Conservation (phyloP, 2,888 invertebrate species). For the Xanthia togata region DNA sequence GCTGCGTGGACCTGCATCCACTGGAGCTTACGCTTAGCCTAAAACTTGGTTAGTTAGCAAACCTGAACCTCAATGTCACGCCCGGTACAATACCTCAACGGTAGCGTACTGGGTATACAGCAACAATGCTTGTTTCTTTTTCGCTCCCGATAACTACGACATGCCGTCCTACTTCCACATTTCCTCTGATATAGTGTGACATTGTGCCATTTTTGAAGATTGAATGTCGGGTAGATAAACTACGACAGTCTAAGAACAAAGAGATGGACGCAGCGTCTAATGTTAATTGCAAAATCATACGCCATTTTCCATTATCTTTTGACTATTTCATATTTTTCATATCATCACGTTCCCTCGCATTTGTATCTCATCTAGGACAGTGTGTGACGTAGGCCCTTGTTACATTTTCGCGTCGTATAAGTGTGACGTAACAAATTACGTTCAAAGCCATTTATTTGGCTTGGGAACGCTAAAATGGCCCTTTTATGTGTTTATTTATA, state of each 20-base stretch:
- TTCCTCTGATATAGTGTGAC: neutral
- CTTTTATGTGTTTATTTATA: conserved; percentile 69
- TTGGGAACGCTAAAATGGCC: conserved; percentile 60
- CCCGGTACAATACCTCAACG: neutral
- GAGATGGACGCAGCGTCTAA: neutral
- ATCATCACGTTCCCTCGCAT: neutral
- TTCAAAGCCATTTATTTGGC: conserved; percentile 65
- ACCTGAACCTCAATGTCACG: neutral
- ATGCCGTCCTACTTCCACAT: neutral
- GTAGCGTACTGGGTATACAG: neutral
- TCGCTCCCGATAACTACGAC: neutral
- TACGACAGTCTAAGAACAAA: neutral
- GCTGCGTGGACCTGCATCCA: too few species aligned
- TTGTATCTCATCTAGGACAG: conserved; percentile 1
- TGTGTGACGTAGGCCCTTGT: neutral
- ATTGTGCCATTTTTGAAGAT: neutral
- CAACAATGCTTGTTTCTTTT: neutral
- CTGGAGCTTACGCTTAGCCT: too few species aligned
- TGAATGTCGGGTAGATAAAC: neutral
- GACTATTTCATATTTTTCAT: too few species aligned
- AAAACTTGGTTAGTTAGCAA: neutral
- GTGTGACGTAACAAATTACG: conserved; percentile 66
- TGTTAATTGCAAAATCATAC: neutral
- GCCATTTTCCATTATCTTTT: neutral
- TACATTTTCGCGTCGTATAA: conserved; percentile 47